phyloP scores from a whole-genome alignment of 2,797 vertebrate species.

The Loris lydekkerianus region DNA sequence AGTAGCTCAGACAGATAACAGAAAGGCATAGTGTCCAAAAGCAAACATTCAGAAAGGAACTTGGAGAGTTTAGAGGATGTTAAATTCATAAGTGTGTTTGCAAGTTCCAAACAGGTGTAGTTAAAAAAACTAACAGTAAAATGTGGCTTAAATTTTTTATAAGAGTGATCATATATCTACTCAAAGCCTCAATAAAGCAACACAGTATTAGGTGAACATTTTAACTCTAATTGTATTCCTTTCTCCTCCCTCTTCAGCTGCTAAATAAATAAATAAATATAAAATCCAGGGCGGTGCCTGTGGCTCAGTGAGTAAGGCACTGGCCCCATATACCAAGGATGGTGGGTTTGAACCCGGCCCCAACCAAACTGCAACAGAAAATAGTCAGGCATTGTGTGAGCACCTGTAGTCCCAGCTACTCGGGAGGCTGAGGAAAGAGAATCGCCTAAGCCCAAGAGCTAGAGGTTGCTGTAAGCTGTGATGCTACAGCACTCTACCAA shows the following conservation, averaged over 20 bases:
- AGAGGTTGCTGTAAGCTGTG: no score
- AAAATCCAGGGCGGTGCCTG: no score
- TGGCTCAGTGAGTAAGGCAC: no score
- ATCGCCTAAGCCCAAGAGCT: no score
- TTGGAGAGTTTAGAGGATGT: neutral
- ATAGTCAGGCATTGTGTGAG: no score
- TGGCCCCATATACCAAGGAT: no score
- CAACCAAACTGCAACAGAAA: no score
- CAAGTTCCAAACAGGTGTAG: neutral
- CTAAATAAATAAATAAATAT: neutral
- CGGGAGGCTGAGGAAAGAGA: no score
- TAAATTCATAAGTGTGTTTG: conserved; percentile 48
- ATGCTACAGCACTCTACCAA: no score
- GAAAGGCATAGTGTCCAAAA: neutral
- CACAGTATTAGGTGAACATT: neutral
- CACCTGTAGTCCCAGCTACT: no score
- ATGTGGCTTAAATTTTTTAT: conserved; percentile 41
- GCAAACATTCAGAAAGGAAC: conserved; percentile 11
- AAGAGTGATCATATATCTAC: conserved; percentile 13
- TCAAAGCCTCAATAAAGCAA: conserved; percentile 7
- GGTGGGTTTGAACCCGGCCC: no score
- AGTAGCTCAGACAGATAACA: neutral
- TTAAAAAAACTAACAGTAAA: conserved; percentile 58
- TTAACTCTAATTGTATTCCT: neutral
- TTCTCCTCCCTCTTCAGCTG: conserved; percentile 19